Evolutionary conservation across 2,113 vertebrate genomes (phyloP).

Genomic region (Upupa epops): DNA sequence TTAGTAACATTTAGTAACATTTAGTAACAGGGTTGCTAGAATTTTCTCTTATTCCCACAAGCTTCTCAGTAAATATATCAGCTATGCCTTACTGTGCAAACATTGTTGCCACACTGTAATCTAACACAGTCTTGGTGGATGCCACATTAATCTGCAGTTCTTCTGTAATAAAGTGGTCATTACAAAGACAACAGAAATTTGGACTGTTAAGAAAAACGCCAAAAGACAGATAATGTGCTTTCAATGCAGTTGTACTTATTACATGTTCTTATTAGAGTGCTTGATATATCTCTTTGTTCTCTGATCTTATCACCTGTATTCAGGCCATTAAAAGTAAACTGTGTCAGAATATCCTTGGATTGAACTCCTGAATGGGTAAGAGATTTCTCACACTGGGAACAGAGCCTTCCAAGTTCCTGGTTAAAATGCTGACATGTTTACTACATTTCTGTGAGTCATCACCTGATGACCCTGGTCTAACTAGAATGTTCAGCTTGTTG

Average conservation of each 20-base stretch:
- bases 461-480: not conserved
- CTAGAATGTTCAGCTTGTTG: constrained; percentile 38
- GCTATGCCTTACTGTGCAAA: not conserved
- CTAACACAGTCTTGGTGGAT: not conserved
- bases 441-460: not conserved
- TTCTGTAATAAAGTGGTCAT: not conserved
- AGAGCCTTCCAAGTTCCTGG: constrained; percentile 3
- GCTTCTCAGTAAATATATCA: not conserved
- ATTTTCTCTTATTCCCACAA: not conserved
- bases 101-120: not conserved
- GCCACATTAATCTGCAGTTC: not conserved
- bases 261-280: not conserved
- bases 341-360: not conserved
- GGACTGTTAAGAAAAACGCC: not conserved
- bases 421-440: constrained; percentile 19
- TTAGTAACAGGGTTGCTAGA: not conserved
- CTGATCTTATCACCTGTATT: constrained; percentile 14
- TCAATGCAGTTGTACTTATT: not conserved
- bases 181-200: not conserved
- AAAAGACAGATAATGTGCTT: not conserved
- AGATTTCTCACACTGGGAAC: not conserved
- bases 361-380: constrained; percentile 42
- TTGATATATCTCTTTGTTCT: not conserved
- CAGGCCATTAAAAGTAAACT: not conserved
- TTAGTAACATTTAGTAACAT: not conserved